phyloP scores from a whole-genome alignment of 1,140 invertebrate species.

The Lasioglossum baleicum region DNA sequence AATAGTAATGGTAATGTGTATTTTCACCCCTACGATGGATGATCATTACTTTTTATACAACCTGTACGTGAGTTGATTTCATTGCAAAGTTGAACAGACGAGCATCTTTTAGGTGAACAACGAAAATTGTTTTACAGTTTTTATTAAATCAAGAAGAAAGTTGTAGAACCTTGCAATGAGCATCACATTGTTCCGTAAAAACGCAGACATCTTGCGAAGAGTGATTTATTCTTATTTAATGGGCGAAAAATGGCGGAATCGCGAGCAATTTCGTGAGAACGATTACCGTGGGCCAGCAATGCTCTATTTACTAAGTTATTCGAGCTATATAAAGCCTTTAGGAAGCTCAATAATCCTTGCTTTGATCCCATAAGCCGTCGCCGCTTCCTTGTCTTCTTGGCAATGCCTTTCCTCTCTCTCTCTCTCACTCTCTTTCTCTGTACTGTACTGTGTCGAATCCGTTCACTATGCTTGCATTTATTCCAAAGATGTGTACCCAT shows the following conservation, averaged over 20 bases:
- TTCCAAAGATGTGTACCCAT: neutral
- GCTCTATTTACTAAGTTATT: slow-evolving; percentile 1
- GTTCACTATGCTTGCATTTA: neutral
- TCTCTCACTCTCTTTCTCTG: too few species aligned
- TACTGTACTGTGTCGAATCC: neutral
- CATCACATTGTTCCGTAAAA: too few species aligned
- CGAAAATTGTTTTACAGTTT: too few species aligned
- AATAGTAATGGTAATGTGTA: too few species aligned
- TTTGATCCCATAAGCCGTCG: neutral
- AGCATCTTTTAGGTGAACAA: too few species aligned
- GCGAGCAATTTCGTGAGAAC: neutral
- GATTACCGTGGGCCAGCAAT: neutral
- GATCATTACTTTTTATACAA: too few species aligned
- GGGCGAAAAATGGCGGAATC: neutral
- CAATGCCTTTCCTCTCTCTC: neutral
- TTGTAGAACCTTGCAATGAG: too few species aligned
- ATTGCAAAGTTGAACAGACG: too few species aligned
- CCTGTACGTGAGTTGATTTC: too few species aligned
- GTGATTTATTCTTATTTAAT: neutral
- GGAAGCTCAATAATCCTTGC: neutral
- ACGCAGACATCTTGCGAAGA: neutral
- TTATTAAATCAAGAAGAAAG: too few species aligned
- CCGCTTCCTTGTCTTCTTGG: neutral
- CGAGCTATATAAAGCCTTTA: neutral
- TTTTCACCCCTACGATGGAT: too few species aligned